These are phyloP conservation scores for Steinernema hermaphroditum DNA, from an alignment of 2,888 invertebrate genomes.

Conservation along the genomic window DNA sequence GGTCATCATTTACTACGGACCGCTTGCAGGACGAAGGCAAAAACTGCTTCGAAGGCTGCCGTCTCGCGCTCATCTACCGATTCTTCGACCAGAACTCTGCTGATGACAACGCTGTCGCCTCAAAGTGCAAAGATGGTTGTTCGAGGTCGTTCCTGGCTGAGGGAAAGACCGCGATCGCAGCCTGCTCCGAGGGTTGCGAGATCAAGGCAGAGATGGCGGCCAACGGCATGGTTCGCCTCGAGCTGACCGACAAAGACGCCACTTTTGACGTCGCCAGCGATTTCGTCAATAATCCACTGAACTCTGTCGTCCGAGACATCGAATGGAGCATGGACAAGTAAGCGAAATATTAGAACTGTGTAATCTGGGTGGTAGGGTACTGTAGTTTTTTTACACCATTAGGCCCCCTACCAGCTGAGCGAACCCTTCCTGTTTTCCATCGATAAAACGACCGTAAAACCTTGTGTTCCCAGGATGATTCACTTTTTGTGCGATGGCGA, in stretches of 20 bases:
- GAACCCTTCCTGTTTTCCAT: neutral
- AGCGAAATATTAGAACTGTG: no score
- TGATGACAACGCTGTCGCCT: neutral
- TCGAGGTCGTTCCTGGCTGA: neutral
- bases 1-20: no score
- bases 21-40: neutral
- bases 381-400: no score
- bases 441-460: neutral
- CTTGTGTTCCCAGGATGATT: neutral
- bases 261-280: conserved; percentile 6
- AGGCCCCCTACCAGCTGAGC: no score
- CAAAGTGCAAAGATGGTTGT: conserved; percentile 3
- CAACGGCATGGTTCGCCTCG: neutral
- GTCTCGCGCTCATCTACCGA: conserved; percentile 13
- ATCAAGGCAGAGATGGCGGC: neutral
- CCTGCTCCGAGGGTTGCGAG: neutral
- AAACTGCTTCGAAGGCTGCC: conserved; percentile 26
- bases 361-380: no score
- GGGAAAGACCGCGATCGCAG: neutral
- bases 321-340: neutral
- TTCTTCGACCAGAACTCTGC: conserved; percentile 18
- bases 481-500: no score
- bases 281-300: neutral
- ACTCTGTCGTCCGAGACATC: neutral
- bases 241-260: neutral